phyloP scores from a whole-genome alignment of 2,113 vertebrate species.

The Ptilonorhynchus violaceus region DNA sequence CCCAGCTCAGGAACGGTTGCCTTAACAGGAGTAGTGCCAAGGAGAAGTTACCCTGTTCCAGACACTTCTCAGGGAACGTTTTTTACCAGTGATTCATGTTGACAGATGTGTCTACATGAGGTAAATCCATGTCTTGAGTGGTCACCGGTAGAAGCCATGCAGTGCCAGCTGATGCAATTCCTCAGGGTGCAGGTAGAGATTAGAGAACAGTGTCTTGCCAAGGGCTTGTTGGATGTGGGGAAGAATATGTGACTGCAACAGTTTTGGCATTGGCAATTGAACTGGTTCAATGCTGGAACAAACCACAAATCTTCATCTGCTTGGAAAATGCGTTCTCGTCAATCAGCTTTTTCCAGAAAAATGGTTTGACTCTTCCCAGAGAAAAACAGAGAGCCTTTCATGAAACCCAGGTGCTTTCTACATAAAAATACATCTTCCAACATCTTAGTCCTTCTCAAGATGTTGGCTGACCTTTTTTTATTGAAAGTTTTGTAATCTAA shows the following conservation, averaged over 20 bases:
- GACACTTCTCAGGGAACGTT: not conserved
- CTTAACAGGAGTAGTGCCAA: not conserved
- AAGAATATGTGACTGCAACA: not conserved
- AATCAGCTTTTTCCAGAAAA: not conserved
- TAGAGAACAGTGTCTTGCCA: rapidly evolving
- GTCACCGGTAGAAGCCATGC: rapidly evolving
- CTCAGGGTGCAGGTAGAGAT: not conserved
- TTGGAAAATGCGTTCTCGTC: not conserved
- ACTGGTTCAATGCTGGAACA: not conserved
- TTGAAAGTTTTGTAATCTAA: not conserved
- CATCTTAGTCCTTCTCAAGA: not conserved
- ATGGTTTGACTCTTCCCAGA: not conserved
- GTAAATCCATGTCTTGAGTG: not conserved
- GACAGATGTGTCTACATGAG: not conserved
- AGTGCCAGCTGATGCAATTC: not conserved
- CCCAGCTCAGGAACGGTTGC: rapidly evolving
- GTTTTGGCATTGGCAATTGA: not conserved
- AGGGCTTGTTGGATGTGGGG: not conserved
- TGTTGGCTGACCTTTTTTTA: not conserved
- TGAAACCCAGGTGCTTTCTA: rapidly evolving
- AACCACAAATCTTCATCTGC: not conserved
- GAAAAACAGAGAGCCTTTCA: not conserved
- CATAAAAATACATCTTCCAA: not conserved
- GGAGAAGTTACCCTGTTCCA: not conserved
- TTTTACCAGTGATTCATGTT: not conserved